Evolutionary conservation across 2,113 vertebrate species (phyloP).

Genomic region (Sarotherodon lohbergeri): DNA sequence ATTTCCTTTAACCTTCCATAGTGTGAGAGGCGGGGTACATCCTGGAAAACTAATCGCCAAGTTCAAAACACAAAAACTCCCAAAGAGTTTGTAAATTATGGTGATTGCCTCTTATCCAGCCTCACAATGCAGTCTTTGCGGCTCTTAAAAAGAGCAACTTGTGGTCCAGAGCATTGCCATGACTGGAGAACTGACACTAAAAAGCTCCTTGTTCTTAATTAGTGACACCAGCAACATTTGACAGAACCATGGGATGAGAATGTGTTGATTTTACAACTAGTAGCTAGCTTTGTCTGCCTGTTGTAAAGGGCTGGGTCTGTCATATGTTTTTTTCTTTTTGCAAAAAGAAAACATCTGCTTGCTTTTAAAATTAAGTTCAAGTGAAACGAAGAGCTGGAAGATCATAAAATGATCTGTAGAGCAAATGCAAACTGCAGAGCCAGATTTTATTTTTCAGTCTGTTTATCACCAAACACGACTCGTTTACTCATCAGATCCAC

Average conservation of each 20-base stretch:
- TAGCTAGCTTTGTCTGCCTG: not conserved
- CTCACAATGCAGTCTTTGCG: not conserved
- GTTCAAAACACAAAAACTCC: not conserved
- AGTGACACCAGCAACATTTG: not conserved
- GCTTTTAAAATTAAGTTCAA: not conserved
- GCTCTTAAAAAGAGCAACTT: not conserved
- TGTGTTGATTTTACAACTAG: not conserved
- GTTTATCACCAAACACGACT: not conserved
- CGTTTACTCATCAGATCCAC: not conserved
- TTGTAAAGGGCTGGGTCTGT: not conserved
- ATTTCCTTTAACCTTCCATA: not conserved
- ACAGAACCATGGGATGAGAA: not conserved
- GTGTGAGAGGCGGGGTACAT: not conserved
- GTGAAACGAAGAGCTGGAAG: not conserved
- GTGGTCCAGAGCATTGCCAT: not conserved
- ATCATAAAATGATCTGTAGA: not conserved
- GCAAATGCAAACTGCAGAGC: not conserved
- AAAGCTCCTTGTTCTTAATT: not conserved
- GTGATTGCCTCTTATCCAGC: not conserved
- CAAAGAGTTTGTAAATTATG: not conserved
- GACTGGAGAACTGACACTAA: not conserved
- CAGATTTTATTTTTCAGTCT: not conserved
- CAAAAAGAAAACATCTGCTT: not conserved
- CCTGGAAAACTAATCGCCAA: not conserved
- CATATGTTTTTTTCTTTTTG: not conserved